A percentile compares a stretch with the other conserved stretches of the same genome.
phyloP scores from a whole-genome alignment of 2,113 vertebrate species.

The Rhinoderma darwinii region DNA sequence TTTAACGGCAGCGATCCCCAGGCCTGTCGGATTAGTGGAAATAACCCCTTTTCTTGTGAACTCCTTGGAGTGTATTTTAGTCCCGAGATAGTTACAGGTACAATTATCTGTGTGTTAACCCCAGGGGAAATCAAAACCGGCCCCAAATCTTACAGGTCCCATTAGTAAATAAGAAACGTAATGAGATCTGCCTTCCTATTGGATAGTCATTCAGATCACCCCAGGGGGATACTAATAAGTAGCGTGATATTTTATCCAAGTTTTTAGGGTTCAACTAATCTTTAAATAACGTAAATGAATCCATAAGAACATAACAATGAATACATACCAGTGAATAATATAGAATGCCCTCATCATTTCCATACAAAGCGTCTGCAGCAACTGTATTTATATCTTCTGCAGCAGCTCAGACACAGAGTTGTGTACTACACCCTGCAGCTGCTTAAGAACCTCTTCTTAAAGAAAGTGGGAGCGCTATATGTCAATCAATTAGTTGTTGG shows the following conservation, averaged over 20 bases:
- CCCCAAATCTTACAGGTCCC: not conserved
- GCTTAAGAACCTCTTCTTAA: too few relatives aligned
- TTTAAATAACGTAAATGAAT: not conserved
- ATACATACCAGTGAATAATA: too few relatives aligned
- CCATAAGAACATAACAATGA: not conserved
- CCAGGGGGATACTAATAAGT: not conserved
- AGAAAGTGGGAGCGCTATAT: too few relatives aligned
- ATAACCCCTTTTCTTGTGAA: not conserved
- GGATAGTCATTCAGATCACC: not conserved
- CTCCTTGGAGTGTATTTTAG: not conserved
- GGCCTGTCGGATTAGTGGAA: not conserved
- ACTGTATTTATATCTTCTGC: too few relatives aligned
- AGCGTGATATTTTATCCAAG: not conserved
- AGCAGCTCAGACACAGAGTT: too few relatives aligned
- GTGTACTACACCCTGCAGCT: too few relatives aligned
- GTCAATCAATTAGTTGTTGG: too few relatives aligned
- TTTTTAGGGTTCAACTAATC: not conserved
- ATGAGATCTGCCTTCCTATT: constrained; percentile 26
- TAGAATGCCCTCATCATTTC: too few relatives aligned
- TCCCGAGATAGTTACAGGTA: constrained; percentile 9
- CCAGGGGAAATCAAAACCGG: constrained; percentile 36
- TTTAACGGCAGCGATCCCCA: not conserved
- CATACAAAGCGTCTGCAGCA: too few relatives aligned
- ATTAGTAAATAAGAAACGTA: constrained; percentile 27
- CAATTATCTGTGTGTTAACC: not conserved